Conservation (phyloP, 1,140 invertebrate genomes). For the Aphelenchoides avenae region DNA sequence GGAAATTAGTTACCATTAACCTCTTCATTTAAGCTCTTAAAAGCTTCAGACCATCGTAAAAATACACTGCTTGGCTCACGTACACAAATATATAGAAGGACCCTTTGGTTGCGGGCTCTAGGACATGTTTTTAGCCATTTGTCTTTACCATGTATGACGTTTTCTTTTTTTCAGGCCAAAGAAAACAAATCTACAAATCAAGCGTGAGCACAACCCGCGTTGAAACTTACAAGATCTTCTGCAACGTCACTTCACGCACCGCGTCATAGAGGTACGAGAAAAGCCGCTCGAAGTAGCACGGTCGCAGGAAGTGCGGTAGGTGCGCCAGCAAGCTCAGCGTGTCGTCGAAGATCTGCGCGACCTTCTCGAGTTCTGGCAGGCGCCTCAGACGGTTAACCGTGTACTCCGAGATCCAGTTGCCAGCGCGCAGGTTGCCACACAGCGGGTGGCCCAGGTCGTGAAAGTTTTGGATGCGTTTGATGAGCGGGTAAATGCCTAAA, state of each 20-base stretch:
- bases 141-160: too few relatives aligned
- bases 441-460: slow-evolving; percentile 95
- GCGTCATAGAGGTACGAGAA: slow-evolving; percentile 72
- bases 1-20: too few relatives aligned
- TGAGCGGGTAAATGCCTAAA: slow-evolving; percentile 71
- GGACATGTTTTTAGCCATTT: too few relatives aligned
- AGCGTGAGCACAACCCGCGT: not conserved
- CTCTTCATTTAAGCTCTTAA: too few relatives aligned
- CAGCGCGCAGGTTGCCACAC: slow-evolving; percentile 83
- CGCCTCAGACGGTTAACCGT: slow-evolving; percentile 61
- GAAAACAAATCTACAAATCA: too few relatives aligned
- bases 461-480: slow-evolving; percentile 73
- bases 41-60: too few relatives aligned
- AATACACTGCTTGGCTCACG: too few relatives aligned
- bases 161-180: too few relatives aligned
- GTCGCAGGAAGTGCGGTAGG: slow-evolving; percentile 84
- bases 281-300: slow-evolving; percentile 84
- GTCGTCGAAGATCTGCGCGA: slow-evolving; percentile 63
- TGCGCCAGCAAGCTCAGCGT: slow-evolving; percentile 70
- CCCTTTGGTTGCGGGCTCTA: too few relatives aligned
- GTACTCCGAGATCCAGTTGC: slow-evolving; percentile 72
- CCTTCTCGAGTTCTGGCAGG: slow-evolving; percentile 40
- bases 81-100: too few relatives aligned
- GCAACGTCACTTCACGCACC: slow-evolving; percentile 67
- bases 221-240: slow-evolving; percentile 62